phyloP scores from a whole-genome alignment of 2,888 invertebrate species.

The Chymomyza caudatula region DNA sequence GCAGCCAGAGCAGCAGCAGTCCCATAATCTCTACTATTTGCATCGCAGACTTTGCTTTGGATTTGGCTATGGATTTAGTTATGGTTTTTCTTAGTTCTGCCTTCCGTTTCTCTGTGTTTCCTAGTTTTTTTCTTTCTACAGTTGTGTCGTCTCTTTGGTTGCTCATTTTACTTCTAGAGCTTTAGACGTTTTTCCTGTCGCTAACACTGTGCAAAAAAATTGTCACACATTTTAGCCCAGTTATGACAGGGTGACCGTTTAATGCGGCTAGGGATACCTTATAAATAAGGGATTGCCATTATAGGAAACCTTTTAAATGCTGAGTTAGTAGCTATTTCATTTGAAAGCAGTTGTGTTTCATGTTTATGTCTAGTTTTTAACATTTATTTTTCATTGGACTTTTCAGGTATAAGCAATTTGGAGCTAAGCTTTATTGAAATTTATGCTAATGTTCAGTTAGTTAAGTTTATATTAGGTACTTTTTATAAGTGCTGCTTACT shows the following conservation, averaged over 20 bases:
- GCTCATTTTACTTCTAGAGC: constrained; percentile 52
- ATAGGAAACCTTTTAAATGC: not conserved
- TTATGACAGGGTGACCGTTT: constrained; percentile 14
- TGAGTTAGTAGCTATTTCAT: not conserved
- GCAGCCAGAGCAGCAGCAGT: constrained; percentile 34
- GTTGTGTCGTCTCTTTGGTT: constrained; percentile 35
- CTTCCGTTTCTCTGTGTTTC: constrained; percentile 24
- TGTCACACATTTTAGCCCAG: constrained; percentile 42
- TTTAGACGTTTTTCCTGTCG: constrained; percentile 15
- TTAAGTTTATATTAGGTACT: too few relatives aligned
- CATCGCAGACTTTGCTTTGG: constrained; percentile 73
- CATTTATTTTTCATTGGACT: not conserved
- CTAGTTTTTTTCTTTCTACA: constrained; percentile 2
- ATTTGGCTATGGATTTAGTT: constrained; percentile 72
- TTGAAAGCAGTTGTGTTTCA: not conserved
- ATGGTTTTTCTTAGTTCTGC: constrained; percentile 63
- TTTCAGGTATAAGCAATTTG: too few relatives aligned
- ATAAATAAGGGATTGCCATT: not conserved
- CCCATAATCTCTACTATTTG: constrained; percentile 71
- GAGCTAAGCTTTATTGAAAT: too few relatives aligned
- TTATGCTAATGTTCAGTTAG: too few relatives aligned
- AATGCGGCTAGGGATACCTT: not conserved
- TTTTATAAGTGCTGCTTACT: too few relatives aligned
- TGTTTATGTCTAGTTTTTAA: not conserved
- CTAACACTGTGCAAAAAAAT: constrained; percentile 59